Evolutionary conservation across 2,113 vertebrate species (phyloP), one percentile per base, ranked within the genome.

Genomic region (Rhizomys pruinosus): DNA sequence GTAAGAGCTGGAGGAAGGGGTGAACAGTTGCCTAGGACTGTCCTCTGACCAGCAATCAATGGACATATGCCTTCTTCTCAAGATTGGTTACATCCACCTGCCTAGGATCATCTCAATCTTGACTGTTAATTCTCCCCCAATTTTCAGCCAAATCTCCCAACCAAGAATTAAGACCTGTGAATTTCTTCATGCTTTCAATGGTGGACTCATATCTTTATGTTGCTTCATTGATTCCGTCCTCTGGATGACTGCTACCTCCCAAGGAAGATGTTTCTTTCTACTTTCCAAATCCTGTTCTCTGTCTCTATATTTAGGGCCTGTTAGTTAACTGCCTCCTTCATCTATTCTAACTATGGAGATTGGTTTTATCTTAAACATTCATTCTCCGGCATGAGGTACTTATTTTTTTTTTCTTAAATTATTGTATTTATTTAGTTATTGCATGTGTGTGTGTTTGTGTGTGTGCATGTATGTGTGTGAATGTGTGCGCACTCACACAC

Each of bases 221-320:
- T n/a, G n/a, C n/a, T n/a, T n/a, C n/a, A n/a, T n/a, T n/a, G n/a
- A n/a, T n/a, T n/a, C n/a, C n/a, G n/a, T n/a, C n/a, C n/a, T n/a
- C n/a, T n/a, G n/a, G n/a, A n/a, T 52, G 47, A 52, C 6, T 91
- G 71, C 61, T 74, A 77, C 44, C 72, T 84, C 81, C 77, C 76
- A 74, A 76, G 81, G 68, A 87, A 63, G 68, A 85, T 76, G 22
- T 80, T 96, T 95, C 32, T 95, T 88, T 93, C 82, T n/a, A 61
- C 72, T 96, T 79, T 85, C 37, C 73, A 92, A n/a, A 94, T 71
- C 17, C 6, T 80, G 73, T 74, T 92, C 55, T 47, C 20, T 34
- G 52, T 13, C 32, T 95, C 69, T 39, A 80, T 16, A 64, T 71
- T 86, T 84, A 93, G 71, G 55, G 55, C n/a, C 47, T 91, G 63